Evolutionary conservation across 2,113 vertebrate genomes (phyloP).

Genomic region (Rhea pennata): DNA sequence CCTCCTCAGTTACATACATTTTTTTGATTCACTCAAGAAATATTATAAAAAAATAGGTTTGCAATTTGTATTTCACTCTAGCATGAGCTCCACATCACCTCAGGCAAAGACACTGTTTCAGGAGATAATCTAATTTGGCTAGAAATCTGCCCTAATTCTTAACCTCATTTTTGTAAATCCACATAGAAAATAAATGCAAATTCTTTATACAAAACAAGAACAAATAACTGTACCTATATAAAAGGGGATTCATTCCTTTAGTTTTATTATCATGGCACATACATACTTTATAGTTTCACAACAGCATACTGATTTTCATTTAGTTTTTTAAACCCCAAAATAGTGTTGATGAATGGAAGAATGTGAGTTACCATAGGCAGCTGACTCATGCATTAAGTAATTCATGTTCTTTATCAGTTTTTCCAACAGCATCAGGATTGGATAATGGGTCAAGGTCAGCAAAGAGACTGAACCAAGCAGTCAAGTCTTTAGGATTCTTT

Average conservation of each 20-base stretch:
- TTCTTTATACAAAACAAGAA: constrained; percentile 73
- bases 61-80: constrained; percentile 53
- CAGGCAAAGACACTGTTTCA: constrained; percentile 46
- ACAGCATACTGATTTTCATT: constrained; percentile 59
- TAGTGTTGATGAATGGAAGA: constrained; percentile 36
- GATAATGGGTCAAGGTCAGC: constrained; percentile 95
- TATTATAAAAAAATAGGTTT: constrained; percentile 72
- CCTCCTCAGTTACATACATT: constrained; percentile 24
- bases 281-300: constrained; percentile 73
- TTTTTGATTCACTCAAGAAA: constrained; percentile 53
- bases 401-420: constrained; percentile 88
- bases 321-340: neutral
- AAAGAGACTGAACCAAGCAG: constrained; percentile 95
- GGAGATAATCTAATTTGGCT: constrained; percentile 44
- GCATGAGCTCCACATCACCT: neutral
- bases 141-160: constrained; percentile 53
- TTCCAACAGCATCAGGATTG: constrained; percentile 94
- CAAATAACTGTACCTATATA: constrained; percentile 72
- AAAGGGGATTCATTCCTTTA: constrained; percentile 70
- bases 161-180: constrained; percentile 38
- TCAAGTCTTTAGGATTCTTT: constrained; percentile 85
- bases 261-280: constrained; percentile 81
- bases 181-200: constrained; percentile 54
- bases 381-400: constrained; percentile 89
- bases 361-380: constrained; percentile 46